phyloP scores from a whole-genome alignment of 2,888 invertebrate species.

The Acronicta aceris region DNA sequence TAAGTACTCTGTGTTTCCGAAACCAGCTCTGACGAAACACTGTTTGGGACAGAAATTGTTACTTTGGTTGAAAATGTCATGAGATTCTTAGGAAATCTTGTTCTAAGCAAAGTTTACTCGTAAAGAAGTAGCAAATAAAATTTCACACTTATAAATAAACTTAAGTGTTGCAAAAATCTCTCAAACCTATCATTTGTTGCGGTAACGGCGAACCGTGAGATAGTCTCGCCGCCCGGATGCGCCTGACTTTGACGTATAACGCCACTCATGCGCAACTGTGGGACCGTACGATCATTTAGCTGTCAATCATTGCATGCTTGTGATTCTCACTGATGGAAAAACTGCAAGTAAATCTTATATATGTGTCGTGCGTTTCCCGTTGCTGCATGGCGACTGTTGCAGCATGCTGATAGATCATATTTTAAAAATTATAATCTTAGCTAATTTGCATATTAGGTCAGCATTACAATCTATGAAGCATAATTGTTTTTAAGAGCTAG shows the following conservation, averaged over 20 bases:
- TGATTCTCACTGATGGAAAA: constrained; percentile 47
- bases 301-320: constrained; percentile 53
- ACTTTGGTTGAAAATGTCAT: no score
- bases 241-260: constrained; percentile 54
- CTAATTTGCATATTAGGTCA: not conserved
- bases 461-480: no score
- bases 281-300: constrained; percentile 53
- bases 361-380: constrained; percentile 47
- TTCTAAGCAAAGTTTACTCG: no score
- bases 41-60: no score
- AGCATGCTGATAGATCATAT: constrained; percentile 8
- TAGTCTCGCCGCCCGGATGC: constrained; percentile 55
- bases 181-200: constrained; percentile 34
- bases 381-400: constrained; percentile 7
- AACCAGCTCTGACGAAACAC: no score
- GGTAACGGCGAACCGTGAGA: constrained; percentile 54
- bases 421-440: constrained; percentile 31
- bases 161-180: constrained; percentile 28
- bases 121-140: not conserved
- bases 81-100: no score
- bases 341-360: constrained; percentile 43
- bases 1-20: no score
- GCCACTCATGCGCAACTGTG: constrained; percentile 55
- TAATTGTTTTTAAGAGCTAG: no score
- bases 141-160: not conserved